Evolutionary conservation across 2,113 vertebrate genomes (phyloP).

Genomic region (Mohoua ochrocephala): DNA sequence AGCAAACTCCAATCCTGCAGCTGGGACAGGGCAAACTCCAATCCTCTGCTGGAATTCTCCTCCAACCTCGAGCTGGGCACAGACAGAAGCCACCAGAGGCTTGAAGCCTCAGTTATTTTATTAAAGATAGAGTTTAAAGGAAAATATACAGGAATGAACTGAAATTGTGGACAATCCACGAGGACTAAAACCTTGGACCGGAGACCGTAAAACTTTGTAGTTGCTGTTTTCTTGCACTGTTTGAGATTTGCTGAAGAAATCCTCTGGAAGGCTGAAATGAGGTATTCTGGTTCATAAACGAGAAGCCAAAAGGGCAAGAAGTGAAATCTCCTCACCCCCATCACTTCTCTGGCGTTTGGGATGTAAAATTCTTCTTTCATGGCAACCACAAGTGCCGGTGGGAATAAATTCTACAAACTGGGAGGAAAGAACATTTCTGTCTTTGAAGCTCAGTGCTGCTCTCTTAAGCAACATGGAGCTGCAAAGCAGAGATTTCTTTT

Average conservation of each 20-base stretch:
- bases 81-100: background rate
- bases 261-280: background rate
- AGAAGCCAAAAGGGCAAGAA: background rate
- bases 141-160: background rate
- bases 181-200: background rate
- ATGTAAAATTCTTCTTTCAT: background rate
- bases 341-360: background rate
- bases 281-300: background rate
- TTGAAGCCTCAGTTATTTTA: background rate
- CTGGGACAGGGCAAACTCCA: background rate
- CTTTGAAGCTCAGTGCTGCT: background rate
- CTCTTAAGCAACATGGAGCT: background rate
- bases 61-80: background rate
- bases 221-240: background rate
- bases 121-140: background rate
- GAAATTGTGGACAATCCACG: background rate
- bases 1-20: background rate
- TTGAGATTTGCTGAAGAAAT: background rate
- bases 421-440: background rate
- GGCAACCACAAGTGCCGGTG: background rate
- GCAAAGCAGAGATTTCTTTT: background rate
- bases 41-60: background rate
- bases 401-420: background rate
- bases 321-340: background rate
- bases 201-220: background rate